Evolutionary conservation across 1,140 invertebrate species (phyloP).

Genomic region (Nebria ingens): DNA sequence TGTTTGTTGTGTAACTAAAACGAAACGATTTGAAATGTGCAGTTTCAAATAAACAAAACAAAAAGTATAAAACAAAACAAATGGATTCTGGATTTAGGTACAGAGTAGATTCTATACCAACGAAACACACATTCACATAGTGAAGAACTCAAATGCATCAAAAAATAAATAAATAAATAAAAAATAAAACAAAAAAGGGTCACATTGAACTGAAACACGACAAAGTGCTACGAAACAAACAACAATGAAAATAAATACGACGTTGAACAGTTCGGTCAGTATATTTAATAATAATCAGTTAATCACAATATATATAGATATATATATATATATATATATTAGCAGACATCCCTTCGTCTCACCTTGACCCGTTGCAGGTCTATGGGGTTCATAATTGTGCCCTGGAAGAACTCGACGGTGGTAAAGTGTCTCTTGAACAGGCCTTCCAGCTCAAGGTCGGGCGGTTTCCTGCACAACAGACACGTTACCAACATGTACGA

Average conservation of each 20-base stretch:
- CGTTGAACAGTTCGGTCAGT: neutral
- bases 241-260: neutral
- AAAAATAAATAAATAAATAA: too few species aligned
- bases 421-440: slow-evolving; percentile 99
- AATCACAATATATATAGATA: neutral
- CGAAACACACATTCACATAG: neutral
- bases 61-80: neutral
- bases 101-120: neutral
- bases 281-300: neutral
- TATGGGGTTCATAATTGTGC: slow-evolving; percentile 99
- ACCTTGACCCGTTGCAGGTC: slow-evolving; percentile 98
- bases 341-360: slow-evolving; percentile 36
- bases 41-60: neutral
- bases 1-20: neutral
- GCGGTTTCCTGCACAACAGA: slow-evolving; percentile 68
- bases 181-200: neutral
- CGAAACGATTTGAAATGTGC: neutral
- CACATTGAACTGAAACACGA: too few species aligned
- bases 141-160: too few species aligned
- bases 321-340: neutral
- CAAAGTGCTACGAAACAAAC: slow-evolving; percentile 7
- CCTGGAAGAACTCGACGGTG: slow-evolving; percentile 99
- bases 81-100: neutral
- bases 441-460: slow-evolving; percentile 96
- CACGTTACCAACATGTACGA: slow-evolving; percentile 38